Percentiles rank a stretch among this genome's conserved stretches.
phyloP scores from a whole-genome alignment of 23 tunicate species.

The Diplosoma virens region DNA sequence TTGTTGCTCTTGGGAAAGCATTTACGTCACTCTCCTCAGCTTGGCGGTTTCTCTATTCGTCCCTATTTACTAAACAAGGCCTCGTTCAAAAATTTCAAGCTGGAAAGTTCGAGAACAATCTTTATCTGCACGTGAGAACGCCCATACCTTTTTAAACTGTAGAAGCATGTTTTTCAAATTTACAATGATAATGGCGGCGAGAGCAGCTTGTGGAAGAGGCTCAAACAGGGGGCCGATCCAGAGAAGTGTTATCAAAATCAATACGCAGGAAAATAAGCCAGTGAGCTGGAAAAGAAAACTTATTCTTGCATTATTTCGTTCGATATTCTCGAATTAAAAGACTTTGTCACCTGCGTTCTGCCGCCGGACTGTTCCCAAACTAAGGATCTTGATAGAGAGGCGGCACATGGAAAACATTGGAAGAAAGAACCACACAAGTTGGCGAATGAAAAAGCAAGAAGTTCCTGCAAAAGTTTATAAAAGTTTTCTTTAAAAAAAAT shows the following conservation, averaged over 20 bases:
- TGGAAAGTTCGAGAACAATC: too few relatives aligned
- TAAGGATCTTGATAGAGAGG: constrained; percentile 71
- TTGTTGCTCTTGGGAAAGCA: too few relatives aligned
- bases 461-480: constrained; percentile 50
- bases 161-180: constrained; percentile 71
- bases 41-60: too few relatives aligned
- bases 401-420: constrained; percentile 68
- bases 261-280: constrained; percentile 55
- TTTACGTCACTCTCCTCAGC: too few relatives aligned
- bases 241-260: constrained; percentile 58
- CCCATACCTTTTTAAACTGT: constrained; percentile 41
- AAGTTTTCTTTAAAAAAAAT: too few relatives aligned
- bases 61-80: too few relatives aligned
- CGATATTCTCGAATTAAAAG: too few relatives aligned
- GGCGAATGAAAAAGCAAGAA: constrained; percentile 52
- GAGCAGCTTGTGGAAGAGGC: constrained; percentile 75
- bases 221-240: constrained; percentile 91
- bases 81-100: too few relatives aligned
- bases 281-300: constrained; percentile 41
- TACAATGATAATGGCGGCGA: constrained; percentile 82
- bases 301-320: too few relatives aligned
- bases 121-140: too few relatives aligned
- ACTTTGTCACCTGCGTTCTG: constrained; percentile 65
- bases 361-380: constrained; percentile 86
- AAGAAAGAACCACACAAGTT: constrained; percentile 66